Evolutionary conservation across 1,140 invertebrate genomes (phyloP).

Genomic region (Phocides pigmalion): DNA sequence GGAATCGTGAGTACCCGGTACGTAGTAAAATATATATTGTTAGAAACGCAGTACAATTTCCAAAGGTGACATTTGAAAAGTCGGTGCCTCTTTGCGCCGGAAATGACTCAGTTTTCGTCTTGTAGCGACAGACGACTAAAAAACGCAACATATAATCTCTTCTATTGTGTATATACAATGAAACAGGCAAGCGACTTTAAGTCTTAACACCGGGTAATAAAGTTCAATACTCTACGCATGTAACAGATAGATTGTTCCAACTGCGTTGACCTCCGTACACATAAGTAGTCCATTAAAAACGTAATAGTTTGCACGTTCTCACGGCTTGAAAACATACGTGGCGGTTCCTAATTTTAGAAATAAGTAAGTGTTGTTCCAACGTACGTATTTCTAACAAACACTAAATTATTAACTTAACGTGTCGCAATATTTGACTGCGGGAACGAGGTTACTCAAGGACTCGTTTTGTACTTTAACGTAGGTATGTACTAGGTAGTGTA

Average conservation of each 20-base stretch:
- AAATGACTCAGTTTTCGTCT: constrained; percentile 59
- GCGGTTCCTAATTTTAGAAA: constrained; percentile 22
- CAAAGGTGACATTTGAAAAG: constrained; percentile 56
- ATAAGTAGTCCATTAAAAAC: constrained; percentile 45
- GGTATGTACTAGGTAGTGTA: too few relatives aligned
- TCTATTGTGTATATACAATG: constrained; percentile 2
- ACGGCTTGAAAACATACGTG: constrained; percentile 33
- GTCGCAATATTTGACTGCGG: too few relatives aligned
- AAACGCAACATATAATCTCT: constrained; percentile 35
- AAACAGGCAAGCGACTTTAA: constrained; percentile 4
- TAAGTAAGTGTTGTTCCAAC: constrained; percentile 3
- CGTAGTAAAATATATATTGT: too few relatives aligned
- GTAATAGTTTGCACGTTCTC: constrained; percentile 41
- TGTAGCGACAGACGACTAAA: constrained; percentile 40
- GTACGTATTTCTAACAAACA: constrained; percentile 1
- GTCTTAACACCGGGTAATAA: neutral
- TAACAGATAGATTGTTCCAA: neutral
- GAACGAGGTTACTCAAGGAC: too few relatives aligned
- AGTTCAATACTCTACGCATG: neutral
- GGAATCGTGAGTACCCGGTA: too few relatives aligned
- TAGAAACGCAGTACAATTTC: constrained; percentile 8
- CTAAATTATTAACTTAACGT: too few relatives aligned
- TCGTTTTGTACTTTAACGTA: too few relatives aligned
- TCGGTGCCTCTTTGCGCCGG: constrained; percentile 48
- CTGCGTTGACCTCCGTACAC: constrained; percentile 30